phyloP scores from a whole-genome alignment of 2,113 vertebrate species.

The Montifringilla adamsi region DNA sequence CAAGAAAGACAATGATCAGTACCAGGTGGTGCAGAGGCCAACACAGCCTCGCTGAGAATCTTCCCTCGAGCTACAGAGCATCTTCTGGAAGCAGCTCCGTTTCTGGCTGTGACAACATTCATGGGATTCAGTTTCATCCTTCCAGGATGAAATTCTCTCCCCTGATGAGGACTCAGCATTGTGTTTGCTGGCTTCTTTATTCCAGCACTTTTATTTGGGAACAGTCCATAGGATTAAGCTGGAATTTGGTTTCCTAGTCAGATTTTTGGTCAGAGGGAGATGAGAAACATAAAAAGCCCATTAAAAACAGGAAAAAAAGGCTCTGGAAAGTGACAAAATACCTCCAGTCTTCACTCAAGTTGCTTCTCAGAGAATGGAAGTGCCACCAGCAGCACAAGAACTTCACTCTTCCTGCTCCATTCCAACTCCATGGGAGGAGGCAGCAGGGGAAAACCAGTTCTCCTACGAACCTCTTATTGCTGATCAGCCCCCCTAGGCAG shows the following conservation, averaged over 20 bases:
- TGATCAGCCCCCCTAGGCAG: neutral
- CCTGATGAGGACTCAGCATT: neutral
- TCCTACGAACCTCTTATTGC: fast-evolving
- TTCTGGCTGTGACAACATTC: neutral
- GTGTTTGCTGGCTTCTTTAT: neutral
- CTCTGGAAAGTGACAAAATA: neutral
- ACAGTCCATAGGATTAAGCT: neutral
- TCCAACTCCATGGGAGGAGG: neutral
- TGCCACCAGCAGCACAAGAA: neutral
- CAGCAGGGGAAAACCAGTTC: neutral
- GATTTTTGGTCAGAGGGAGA: neutral
- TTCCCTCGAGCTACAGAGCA: neutral
- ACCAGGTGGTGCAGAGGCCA: neutral
- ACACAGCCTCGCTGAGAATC: neutral
- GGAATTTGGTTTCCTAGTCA: neutral
- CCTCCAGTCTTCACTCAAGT: neutral
- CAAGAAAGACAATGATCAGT: neutral
- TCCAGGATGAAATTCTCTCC: conserved; percentile 3
- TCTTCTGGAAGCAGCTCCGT: neutral
- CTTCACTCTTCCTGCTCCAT: neutral
- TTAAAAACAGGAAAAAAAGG: neutral
- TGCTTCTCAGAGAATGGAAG: neutral
- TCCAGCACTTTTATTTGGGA: neutral
- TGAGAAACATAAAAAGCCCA: neutral
- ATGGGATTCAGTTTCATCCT: neutral